Evolutionary conservation across 2,888 invertebrate genomes (phyloP), one percentile per base, ranked within the genome.

Genomic region (Lymantria monacha): DNA sequence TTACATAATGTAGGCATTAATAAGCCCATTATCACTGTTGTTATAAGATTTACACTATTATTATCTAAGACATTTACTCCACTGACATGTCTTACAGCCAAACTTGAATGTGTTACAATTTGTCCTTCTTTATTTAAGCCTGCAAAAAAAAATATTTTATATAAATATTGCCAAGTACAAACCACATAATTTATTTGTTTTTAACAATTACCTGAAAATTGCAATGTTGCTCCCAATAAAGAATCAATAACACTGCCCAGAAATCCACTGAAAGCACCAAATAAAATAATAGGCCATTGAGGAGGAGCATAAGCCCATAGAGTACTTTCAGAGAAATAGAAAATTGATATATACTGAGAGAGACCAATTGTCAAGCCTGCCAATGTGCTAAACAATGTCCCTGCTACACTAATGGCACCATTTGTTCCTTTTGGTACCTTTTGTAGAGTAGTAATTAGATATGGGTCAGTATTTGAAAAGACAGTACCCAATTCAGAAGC

Each of bases 401-500:
- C 95, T 44, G 92, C 69, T 22, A 91, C 63, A 0, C 96, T 95
- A n/a, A 98, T 93, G 1, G 94, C 98, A 30, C 98, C 98, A 84
- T 98, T 98, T 15, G 97, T 97, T 41, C 97, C 97, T 86, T 92
- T 93, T 0, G 97, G 97, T 1, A 98, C 97, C 67, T 84, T 93
- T 63, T 93, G 92, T 60, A 94, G 92, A 13, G 93, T 93, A 9
- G 97, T 97, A 31, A 97, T 94, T 7, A 97, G 92, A 60, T 94
- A 89, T 5, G 97, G 97, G 57, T 95, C 93, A 0, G 92, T 83
- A 30, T 81, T 85, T 7, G 95, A 93, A 14, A 96, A 76, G 0
- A 96, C 97, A 33, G 95, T 92, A 1, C 97, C 97, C 13, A 98
- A 80, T 85, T 98, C 98, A 37, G 97, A 97, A 44, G 97, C 96